Evolutionary conservation across 1,140 invertebrate genomes (phyloP), one percentile per base, ranked within the genome.

Genomic region (Drosophila nasuta): DNA sequence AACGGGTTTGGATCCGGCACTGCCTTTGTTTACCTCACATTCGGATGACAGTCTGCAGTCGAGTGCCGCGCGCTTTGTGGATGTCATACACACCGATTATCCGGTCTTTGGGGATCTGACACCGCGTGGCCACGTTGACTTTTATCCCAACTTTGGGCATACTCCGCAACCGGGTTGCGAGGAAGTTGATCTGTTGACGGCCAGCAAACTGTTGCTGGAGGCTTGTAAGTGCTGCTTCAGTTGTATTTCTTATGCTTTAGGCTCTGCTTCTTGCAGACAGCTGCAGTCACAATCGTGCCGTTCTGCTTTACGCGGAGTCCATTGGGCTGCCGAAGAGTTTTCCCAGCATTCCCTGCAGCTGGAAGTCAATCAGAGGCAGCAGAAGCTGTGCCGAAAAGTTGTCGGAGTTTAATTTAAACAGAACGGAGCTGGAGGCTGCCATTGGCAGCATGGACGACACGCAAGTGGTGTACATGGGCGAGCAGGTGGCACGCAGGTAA

Each of bases 141-240:
- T 95, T 70, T 96, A 94, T 93, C 95, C 95, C 1, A 95, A 95
- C 82, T 94, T 94, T 59, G 94, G 94, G 0, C 90, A 81, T 3
- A 88, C 92, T 5, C 91, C 94, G 3, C 96, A 96, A 81, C 95
- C 95, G 0, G 96, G 96, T 4, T 96, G 96, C 60, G 85, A 87
- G 35, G 75, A 90, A 33, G 72, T 90, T 49, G 91, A 92, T 62
- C 51, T 92, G 17, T 41, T 91, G 15, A 63, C 83, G 0, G 86
- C 86, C 51, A 92, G 91, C 79, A 91, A 91, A 77, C 83, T 92
- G 30, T 65, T 92, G 0, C 74, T 87, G 3, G 78, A 90, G 59
- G 80, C 89, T 28, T 92, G 87, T 92, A 77, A 90, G 85, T 76
- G 46, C 0, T 5, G 0, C 1, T 5, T 2, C 1, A 0, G 5